phyloP scores from a whole-genome alignment of 2,888 invertebrate species.

The Drosophila sordidula region DNA sequence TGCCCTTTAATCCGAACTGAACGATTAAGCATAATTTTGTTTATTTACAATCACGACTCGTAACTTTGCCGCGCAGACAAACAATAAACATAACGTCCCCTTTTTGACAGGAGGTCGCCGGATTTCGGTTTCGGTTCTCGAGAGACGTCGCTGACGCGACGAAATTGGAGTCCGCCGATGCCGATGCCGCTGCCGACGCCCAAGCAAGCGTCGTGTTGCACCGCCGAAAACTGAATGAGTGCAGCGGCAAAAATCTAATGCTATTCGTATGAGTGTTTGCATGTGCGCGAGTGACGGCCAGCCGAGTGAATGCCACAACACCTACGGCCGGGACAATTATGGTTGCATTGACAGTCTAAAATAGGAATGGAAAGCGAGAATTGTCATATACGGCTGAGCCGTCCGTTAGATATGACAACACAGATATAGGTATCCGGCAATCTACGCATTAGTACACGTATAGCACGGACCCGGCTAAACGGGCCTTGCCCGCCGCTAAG shows the following conservation, averaged over 20 bases:
- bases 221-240: constrained; percentile 66
- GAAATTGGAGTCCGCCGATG: constrained; percentile 46
- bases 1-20: background rate
- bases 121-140: constrained; percentile 25
- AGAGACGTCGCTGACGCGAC: constrained; percentile 48
- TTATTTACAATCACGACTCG: constrained; percentile 38
- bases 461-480: constrained; percentile 12
- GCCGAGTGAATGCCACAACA: constrained; percentile 13
- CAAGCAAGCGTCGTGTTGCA: constrained; percentile 53
- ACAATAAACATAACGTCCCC: constrained; percentile 32
- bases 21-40: constrained; percentile 37
- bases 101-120: constrained; percentile 24
- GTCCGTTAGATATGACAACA: constrained; percentile 48
- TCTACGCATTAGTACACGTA: constrained; percentile 22
- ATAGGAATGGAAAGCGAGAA: constrained; percentile 11
- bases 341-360: constrained; percentile 33
- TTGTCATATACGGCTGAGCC: background rate
- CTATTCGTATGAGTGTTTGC: constrained; percentile 6
- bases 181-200: background rate
- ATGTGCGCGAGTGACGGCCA: background rate
- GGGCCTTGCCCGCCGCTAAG: constrained; percentile 44
- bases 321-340: constrained; percentile 47
- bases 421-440: constrained; percentile 27
- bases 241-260: constrained; percentile 55
- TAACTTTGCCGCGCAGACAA: constrained; percentile 14